phyloP scores from a whole-genome alignment of 2,113 vertebrate genomes.

The Microcebus murinus region DNA sequence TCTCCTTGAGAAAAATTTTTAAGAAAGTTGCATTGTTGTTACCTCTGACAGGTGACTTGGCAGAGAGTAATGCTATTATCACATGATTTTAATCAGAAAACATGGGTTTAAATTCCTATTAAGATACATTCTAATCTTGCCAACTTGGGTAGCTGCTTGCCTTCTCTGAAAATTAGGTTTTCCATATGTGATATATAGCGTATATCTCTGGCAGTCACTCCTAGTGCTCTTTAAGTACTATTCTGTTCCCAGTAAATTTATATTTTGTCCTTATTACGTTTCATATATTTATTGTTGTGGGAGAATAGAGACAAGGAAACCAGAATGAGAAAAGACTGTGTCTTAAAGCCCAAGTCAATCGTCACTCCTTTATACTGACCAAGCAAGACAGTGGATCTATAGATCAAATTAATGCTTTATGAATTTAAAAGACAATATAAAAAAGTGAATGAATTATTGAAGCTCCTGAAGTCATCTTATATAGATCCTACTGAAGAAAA shows the following conservation, averaged over 20 bases:
- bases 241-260: not conserved
- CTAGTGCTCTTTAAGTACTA: not conserved
- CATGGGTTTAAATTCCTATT: not conserved
- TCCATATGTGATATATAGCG: not conserved
- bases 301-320: not conserved
- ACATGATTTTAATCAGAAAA: not conserved
- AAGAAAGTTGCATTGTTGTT: not conserved
- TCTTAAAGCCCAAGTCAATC: not conserved
- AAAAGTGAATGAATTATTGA: not conserved
- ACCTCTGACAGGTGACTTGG: not conserved
- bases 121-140: not conserved
- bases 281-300: not conserved
- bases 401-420: not conserved
- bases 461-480: not conserved
- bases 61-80: not conserved
- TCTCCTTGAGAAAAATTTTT: conserved; percentile 57
- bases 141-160: not conserved
- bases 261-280: not conserved
- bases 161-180: not conserved
- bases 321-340: not conserved
- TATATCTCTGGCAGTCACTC: not conserved
- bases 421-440: not conserved
- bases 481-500: not conserved
- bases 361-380: not conserved
- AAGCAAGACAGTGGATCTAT: not conserved